phyloP scores from a whole-genome alignment of 2,888 invertebrate species.

The Philaethria dido region DNA sequence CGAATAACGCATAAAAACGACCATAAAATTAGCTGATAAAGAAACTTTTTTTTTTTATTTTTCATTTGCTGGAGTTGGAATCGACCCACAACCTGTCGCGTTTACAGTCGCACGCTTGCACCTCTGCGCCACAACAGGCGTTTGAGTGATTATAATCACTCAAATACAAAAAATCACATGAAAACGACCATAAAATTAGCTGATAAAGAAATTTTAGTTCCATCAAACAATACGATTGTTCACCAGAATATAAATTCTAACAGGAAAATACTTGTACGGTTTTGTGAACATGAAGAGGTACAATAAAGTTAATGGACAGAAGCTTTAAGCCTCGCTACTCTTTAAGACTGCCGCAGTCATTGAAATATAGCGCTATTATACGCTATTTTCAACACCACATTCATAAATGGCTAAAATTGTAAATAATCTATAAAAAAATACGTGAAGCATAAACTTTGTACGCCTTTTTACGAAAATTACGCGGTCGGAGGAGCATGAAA shows the following conservation, averaged over 20 bases:
- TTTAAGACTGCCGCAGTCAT: neutral
- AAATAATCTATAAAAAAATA: no score
- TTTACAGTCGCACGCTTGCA: no score
- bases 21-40: neutral
- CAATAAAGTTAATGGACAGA: conserved; percentile 21
- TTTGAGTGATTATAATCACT: no score
- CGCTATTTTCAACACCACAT: neutral
- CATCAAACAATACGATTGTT: neutral
- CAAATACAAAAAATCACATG: no score
- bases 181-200: neutral
- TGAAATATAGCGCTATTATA: neutral
- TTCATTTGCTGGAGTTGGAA: no score
- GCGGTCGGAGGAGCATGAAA: no score
- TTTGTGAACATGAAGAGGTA: conserved; percentile 20
- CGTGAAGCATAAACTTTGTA: no score
- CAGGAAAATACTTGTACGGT: conserved; percentile 17
- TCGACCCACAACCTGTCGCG: no score
- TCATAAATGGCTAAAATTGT: neutral
- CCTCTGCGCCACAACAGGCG: no score
- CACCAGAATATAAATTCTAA: neutral
- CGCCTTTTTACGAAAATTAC: no score
- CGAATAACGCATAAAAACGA: no score
- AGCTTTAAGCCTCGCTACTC: conserved; percentile 6
- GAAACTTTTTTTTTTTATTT: no score
- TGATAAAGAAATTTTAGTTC: neutral